These are phyloP conservation scores for Eleutherodactylus coqui DNA, from an alignment of 2,797 vertebrate species.

Conservation along the genomic window DNA sequence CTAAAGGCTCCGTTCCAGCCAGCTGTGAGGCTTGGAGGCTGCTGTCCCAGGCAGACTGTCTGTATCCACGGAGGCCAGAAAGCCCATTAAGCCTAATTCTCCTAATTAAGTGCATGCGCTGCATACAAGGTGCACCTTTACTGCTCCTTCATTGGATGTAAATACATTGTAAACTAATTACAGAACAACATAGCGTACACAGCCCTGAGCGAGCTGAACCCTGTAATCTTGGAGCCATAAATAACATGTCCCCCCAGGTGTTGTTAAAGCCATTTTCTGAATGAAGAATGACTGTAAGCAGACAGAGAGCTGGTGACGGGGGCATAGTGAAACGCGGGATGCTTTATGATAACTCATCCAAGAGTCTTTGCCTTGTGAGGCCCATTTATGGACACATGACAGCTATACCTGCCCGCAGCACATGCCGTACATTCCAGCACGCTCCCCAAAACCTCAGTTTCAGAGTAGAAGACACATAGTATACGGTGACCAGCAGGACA, in stretches of 20 bases:
- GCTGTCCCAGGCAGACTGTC: conserved; percentile 61
- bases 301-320: conserved; percentile 2
- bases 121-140: conserved; percentile 74
- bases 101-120: conserved; percentile 76
- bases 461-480: too few species aligned
- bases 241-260: conserved; percentile 63
- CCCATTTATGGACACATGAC: background rate
- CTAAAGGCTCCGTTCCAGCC: background rate
- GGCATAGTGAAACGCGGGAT: background rate
- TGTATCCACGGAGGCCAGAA: conserved; percentile 56
- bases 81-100: conserved; percentile 68
- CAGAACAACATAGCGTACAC: conserved; percentile 75
- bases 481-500: too few species aligned
- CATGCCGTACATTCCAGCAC: background rate
- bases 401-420: background rate
- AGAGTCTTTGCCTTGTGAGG: background rate
- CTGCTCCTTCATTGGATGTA: conserved; percentile 68
- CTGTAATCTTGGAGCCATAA: conserved; percentile 47
- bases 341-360: background rate
- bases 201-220: conserved; percentile 73
- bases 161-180: conserved; percentile 78
- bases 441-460: background rate
- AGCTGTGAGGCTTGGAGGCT: conserved; percentile 46
- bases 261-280: conserved; percentile 54
- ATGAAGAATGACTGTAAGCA: conserved; percentile 59